Conservation (phyloP, 2,113 vertebrate species). For the Rhinopithecus roxellana region DNA sequence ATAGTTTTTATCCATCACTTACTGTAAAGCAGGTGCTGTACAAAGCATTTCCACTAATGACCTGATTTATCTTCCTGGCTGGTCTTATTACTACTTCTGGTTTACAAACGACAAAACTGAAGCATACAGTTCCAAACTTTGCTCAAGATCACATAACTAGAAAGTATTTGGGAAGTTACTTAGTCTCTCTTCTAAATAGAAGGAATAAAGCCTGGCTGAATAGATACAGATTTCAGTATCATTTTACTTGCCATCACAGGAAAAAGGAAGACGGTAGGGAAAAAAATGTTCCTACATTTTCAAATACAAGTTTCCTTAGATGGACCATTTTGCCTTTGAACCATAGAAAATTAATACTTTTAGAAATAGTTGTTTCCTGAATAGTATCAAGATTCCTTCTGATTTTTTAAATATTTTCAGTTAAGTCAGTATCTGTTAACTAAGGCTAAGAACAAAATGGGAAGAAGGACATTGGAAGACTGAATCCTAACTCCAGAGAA, state of each 20-base stretch:
- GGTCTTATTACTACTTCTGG: not conserved
- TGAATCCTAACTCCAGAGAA: not conserved
- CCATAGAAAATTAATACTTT: not conserved
- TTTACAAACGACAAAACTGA: slow-evolving; percentile 22
- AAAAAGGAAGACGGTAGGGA: not conserved
- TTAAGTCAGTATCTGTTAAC: not conserved
- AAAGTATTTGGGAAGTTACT: not conserved
- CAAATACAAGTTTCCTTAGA: not conserved
- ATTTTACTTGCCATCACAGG: not conserved
- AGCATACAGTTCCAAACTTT: not conserved
- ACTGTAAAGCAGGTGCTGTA: not conserved
- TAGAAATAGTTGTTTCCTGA: not conserved
- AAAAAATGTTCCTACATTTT: not conserved
- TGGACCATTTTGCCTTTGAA: not conserved
- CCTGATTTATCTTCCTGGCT: not conserved
- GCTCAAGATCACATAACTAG: not conserved
- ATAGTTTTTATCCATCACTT: not conserved
- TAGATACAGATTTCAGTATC: not conserved
- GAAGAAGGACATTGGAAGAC: not conserved
- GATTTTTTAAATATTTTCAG: not conserved
- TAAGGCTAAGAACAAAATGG: not conserved
- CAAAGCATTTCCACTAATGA: slow-evolving; percentile 3
- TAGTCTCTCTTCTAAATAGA: not conserved
- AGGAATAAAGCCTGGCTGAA: not conserved
- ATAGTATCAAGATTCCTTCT: not conserved